A percentile compares a stretch with the other conserved stretches of the same genome.
phyloP scores from a whole-genome alignment of 1,140 invertebrate species.

The Hylaeus volcanicus region DNA sequence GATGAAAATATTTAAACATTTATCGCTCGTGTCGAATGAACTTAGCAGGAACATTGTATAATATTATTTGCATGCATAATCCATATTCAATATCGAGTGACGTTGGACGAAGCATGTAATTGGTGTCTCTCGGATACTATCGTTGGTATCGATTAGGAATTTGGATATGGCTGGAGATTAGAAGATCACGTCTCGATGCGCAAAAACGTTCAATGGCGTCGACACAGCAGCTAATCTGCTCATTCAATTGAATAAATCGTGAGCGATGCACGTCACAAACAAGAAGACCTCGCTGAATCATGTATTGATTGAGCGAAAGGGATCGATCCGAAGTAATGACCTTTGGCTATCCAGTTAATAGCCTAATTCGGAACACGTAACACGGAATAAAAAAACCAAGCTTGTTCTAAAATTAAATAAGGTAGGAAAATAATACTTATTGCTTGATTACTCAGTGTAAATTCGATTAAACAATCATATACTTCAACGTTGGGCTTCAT shows the following conservation, averaged over 20 bases:
- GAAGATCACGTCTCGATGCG: slow-evolving; percentile 21
- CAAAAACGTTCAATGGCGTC: slow-evolving; percentile 6
- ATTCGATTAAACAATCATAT: too few relatives aligned
- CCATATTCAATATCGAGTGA: slow-evolving; percentile 59
- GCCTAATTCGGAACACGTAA: too few relatives aligned
- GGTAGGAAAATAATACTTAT: too few relatives aligned
- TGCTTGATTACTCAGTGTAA: too few relatives aligned
- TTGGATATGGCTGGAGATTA: slow-evolving; percentile 44
- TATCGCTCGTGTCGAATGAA: background rate
- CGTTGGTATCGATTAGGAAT: slow-evolving; percentile 59
- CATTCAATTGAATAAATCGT: background rate
- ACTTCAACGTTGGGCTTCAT: too few relatives aligned
- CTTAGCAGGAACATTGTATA: slow-evolving; percentile 2
- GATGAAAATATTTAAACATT: slow-evolving; percentile 20
- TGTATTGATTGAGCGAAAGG: background rate
- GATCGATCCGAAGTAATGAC: background rate
- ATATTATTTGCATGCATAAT: slow-evolving; percentile 28
- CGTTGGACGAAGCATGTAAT: slow-evolving; percentile 42
- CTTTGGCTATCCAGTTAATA: background rate
- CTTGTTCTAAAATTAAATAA: too few relatives aligned
- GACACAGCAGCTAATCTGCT: slow-evolving; percentile 24
- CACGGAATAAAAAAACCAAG: too few relatives aligned
- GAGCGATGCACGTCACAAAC: slow-evolving; percentile 4
- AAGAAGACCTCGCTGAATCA: background rate
- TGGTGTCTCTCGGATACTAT: slow-evolving; percentile 25